These are phyloP conservation scores for Zonitis immaculata DNA, from an alignment of 2,888 invertebrate genomes.

Conservation along the genomic window DNA sequence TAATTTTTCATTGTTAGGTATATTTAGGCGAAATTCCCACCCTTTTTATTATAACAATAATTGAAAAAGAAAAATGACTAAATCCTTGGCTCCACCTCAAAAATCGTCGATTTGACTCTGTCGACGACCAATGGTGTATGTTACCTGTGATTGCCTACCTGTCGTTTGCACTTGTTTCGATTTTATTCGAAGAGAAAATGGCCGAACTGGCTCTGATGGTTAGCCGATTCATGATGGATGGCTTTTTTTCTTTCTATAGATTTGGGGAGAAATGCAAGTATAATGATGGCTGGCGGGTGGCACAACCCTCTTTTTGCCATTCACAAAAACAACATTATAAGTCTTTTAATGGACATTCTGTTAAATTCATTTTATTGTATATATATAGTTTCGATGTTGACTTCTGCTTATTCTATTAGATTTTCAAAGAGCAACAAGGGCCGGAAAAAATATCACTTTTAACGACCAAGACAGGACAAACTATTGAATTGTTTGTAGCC, in stretches of 20 bases:
- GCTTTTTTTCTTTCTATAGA: too few relatives aligned
- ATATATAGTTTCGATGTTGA: too few relatives aligned
- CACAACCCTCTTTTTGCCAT: not conserved
- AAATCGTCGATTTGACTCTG: not conserved
- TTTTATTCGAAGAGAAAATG: not conserved
- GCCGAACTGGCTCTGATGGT: too few relatives aligned
- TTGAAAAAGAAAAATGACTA: too few relatives aligned
- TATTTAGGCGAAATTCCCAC: too few relatives aligned
- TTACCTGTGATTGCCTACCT: not conserved
- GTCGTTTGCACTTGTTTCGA: not conserved
- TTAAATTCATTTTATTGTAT: conserved; percentile 27
- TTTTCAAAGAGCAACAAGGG: not conserved
- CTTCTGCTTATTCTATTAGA: conserved; percentile 23
- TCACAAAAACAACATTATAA: not conserved
- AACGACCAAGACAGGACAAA: not conserved
- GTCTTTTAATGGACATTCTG: conserved; percentile 27
- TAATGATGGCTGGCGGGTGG: not conserved
- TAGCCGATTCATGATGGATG: too few relatives aligned
- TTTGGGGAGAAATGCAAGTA: not conserved
- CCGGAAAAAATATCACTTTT: not conserved
- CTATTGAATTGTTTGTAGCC: not conserved
- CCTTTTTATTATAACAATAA: too few relatives aligned
- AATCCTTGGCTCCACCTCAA: not conserved
- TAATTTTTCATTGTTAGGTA: too few relatives aligned
- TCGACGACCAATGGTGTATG: not conserved